Conservation (phyloP, 2,797 vertebrate genomes). For the Orestias chungarensis region DNA sequence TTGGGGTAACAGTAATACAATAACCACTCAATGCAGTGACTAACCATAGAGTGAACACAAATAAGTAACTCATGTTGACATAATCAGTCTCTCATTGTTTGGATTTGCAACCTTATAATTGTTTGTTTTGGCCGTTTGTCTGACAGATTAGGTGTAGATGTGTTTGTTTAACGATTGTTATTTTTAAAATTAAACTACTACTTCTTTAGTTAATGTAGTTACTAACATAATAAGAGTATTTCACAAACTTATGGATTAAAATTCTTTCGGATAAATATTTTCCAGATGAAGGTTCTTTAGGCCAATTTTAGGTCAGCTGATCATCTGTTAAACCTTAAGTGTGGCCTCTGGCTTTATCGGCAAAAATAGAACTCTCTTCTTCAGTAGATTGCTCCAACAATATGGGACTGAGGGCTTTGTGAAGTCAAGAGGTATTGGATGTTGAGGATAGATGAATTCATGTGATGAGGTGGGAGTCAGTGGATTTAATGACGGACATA, state of each 20-base stretch:
- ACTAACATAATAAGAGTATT: background rate
- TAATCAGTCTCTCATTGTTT: background rate
- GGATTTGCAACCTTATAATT: background rate
- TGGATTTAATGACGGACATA: background rate
- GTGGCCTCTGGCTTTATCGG: constrained; percentile 2
- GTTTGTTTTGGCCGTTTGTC: background rate
- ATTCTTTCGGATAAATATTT: background rate
- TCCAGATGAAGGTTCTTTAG: background rate
- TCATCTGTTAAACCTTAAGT: background rate
- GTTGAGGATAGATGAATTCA: constrained; percentile 24
- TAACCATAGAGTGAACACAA: background rate
- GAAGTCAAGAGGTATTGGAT: constrained; percentile 18
- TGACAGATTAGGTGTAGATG: background rate
- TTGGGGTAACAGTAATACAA: background rate
- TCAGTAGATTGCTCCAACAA: constrained; percentile 9
- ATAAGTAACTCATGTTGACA: background rate
- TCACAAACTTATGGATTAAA: background rate
- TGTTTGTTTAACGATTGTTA: background rate
- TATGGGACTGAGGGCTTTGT: constrained; percentile 15
- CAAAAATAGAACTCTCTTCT: constrained; percentile 8
- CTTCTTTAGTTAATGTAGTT: background rate
- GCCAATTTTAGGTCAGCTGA: background rate
- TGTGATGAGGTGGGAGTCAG: constrained; percentile 10
- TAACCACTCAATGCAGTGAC: background rate
- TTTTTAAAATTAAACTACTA: background rate